Conservation (phyloP, 2,888 invertebrate species). For the Clivina fossor region DNA sequence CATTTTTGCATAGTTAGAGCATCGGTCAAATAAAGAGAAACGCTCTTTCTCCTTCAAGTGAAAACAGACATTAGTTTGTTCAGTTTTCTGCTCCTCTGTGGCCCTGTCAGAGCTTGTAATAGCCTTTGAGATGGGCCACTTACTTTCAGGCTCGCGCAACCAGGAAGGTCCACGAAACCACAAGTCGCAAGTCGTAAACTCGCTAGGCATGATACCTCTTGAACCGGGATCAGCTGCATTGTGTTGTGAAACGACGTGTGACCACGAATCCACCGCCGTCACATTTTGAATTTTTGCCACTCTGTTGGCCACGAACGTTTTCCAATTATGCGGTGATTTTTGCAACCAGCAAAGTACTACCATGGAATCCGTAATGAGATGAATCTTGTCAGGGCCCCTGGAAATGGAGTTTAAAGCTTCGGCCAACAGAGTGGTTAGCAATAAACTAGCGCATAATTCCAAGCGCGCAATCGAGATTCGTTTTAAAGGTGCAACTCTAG, state of each 20-base stretch:
- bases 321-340: constrained; percentile 19
- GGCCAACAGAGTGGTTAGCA: constrained; percentile 35
- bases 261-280: constrained; percentile 9
- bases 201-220: too few relatives aligned
- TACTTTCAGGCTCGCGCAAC: too few relatives aligned
- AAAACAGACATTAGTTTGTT: too few relatives aligned
- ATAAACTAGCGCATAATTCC: constrained; percentile 37
- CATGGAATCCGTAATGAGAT: constrained; percentile 39
- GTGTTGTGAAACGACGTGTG: constrained; percentile 25
- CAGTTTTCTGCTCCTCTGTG: too few relatives aligned
- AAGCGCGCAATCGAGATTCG: constrained; percentile 38
- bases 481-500: constrained; percentile 42
- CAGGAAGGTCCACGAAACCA: too few relatives aligned
- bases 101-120: too few relatives aligned
- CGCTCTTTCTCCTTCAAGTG: too few relatives aligned
- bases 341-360: constrained; percentile 34
- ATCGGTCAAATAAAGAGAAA: too few relatives aligned
- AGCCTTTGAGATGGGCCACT: too few relatives aligned
- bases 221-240: too few relatives aligned
- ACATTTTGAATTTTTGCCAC: constrained; percentile 34
- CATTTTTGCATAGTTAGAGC: too few relatives aligned
- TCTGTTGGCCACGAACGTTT: constrained; percentile 36
- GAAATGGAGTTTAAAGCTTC: constrained; percentile 17
- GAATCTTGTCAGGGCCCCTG: constrained; percentile 12
- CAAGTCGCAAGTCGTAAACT: too few relatives aligned